Conservation (phyloP, 2,888 invertebrate species). For the Isotomurus palustris region DNA sequence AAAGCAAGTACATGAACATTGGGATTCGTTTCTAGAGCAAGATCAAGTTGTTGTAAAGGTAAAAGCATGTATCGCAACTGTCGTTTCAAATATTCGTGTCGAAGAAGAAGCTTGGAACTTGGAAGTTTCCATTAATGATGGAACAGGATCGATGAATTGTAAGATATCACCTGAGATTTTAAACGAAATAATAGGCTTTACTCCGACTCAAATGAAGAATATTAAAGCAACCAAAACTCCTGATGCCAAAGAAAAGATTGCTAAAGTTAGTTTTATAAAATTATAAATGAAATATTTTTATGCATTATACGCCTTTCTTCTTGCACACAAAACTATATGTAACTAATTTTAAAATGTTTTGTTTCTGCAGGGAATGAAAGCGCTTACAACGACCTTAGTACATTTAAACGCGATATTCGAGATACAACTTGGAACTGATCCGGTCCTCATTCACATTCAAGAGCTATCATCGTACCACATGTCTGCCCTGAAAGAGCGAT, state of each 20-base stretch:
- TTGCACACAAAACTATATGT: neutral
- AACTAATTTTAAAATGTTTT: neutral
- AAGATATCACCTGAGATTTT: constrained; percentile 26
- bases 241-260: constrained; percentile 20
- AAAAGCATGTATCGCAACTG: constrained; percentile 52
- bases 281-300: neutral
- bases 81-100: constrained; percentile 49
- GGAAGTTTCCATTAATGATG: constrained; percentile 52
- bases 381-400: constrained; percentile 24
- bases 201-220: constrained; percentile 33
- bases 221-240: constrained; percentile 25
- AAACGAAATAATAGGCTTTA: constrained; percentile 35
- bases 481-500: constrained; percentile 11
- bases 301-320: neutral
- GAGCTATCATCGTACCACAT: constrained; percentile 19
- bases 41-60: constrained; percentile 33
- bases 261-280: constrained; percentile 14
- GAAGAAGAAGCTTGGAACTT: constrained; percentile 50
- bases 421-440: constrained; percentile 17
- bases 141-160: constrained; percentile 47
- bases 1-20: constrained; percentile 17
- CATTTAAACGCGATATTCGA: constrained; percentile 39
- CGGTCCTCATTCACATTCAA: constrained; percentile 16
- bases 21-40: neutral
- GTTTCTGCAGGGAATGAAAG: constrained; percentile 24